Evolutionary conservation across 2,113 vertebrate species (phyloP).

Genomic region (Mormoops blainvillei): DNA sequence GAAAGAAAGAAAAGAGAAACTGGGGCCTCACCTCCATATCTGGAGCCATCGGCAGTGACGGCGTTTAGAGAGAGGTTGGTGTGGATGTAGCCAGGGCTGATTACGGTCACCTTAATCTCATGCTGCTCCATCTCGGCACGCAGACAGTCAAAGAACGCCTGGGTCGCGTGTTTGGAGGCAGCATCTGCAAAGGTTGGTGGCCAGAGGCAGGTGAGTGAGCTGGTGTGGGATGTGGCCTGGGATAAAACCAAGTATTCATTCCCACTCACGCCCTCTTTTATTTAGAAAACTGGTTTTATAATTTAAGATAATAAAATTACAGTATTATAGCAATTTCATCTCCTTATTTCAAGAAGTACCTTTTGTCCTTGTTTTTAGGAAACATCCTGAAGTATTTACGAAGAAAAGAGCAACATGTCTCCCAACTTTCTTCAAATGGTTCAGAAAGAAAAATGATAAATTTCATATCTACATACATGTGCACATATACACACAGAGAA

Average conservation of each 20-base stretch:
- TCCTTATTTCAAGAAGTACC: not conserved
- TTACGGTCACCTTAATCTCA: slow-evolving; percentile 86
- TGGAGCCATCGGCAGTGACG: slow-evolving; percentile 89
- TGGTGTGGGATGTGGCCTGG: not conserved
- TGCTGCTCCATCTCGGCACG: slow-evolving; percentile 89
- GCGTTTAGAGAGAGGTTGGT: slow-evolving; percentile 95
- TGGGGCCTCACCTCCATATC: slow-evolving; percentile 86
- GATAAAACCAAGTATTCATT: not conserved
- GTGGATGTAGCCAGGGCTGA: slow-evolving; percentile 93
- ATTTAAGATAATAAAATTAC: not conserved
- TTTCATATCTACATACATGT: not conserved
- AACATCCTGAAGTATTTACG: not conserved
- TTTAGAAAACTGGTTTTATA: not conserved
- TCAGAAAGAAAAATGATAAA: not conserved
- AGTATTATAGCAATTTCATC: not conserved
- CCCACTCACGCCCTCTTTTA: not conserved
- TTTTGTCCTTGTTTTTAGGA: not conserved
- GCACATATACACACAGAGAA: not conserved
- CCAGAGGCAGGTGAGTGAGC: not conserved
- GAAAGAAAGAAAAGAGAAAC: too few relatives aligned
- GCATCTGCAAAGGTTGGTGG: slow-evolving; percentile 82
- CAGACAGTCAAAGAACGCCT: slow-evolving; percentile 97
- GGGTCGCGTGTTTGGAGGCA: slow-evolving; percentile 95
- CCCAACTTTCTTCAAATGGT: not conserved
- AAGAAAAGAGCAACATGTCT: not conserved